Conservation (phyloP, 2,113 vertebrate species). For the Colius striatus region DNA sequence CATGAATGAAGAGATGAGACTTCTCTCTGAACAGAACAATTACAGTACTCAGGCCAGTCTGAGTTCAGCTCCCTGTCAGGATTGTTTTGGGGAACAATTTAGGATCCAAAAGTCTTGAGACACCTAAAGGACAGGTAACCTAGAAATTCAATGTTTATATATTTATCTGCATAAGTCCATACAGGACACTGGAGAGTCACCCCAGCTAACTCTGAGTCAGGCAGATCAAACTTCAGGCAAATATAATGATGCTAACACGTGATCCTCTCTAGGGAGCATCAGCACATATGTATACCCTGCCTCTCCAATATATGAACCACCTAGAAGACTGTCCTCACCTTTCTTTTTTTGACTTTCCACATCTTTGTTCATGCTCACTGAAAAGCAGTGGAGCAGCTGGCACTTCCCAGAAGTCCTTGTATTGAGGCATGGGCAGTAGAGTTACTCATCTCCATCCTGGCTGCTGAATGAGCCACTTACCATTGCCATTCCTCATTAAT, state of each 20-base stretch:
- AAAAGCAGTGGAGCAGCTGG: fast-evolving
- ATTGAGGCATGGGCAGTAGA: not conserved
- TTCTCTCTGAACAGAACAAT: not conserved
- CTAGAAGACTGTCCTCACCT: not conserved
- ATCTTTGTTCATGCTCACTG: not conserved
- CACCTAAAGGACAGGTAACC: not conserved
- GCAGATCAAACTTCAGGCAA: not conserved
- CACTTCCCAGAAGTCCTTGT: not conserved
- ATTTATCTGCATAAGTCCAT: not conserved
- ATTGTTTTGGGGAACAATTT: not conserved
- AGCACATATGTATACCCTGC: fast-evolving
- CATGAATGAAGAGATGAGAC: not conserved
- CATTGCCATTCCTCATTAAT: not conserved
- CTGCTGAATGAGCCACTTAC: not conserved
- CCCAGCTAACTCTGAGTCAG: not conserved
- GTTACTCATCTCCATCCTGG: not conserved
- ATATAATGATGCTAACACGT: not conserved
- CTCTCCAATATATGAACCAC: not conserved
- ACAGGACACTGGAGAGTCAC: not conserved
- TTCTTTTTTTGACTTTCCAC: not conserved
- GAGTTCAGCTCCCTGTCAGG: not conserved
- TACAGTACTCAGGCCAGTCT: not conserved
- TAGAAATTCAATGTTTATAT: not conserved
- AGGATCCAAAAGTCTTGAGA: not conserved
- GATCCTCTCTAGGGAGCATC: not conserved